phyloP scores from a whole-genome alignment of 2,797 vertebrate genomes.

The Acanthiza pusilla region DNA sequence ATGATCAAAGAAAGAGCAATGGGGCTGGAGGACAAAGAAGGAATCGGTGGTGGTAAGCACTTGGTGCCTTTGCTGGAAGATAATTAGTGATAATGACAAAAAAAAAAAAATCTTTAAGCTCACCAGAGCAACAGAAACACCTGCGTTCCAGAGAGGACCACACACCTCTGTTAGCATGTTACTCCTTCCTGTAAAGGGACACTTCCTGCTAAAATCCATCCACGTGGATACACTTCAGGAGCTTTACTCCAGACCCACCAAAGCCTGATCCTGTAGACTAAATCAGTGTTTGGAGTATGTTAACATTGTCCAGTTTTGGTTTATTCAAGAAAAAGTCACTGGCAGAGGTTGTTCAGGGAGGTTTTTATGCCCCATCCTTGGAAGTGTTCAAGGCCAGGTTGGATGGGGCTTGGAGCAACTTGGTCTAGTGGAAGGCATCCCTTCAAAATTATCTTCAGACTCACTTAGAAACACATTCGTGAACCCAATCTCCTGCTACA shows the following conservation, averaged over 20 bases:
- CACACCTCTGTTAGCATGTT: neutral
- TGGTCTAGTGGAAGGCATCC: neutral
- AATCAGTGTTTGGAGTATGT: neutral
- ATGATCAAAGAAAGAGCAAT: neutral
- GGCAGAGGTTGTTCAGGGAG: neutral
- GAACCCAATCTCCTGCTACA: neutral
- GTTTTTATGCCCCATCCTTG: neutral
- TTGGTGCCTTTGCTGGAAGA: neutral
- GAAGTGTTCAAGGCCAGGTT: neutral
- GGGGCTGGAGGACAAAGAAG: neutral
- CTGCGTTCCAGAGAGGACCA: neutral
- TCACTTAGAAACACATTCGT: neutral
- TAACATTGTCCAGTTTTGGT: neutral
- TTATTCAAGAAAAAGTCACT: neutral
- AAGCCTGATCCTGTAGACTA: rapidly evolving
- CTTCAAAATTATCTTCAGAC: neutral
- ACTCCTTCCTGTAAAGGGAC: neutral
- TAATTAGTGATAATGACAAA: neutral
- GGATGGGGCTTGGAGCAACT: neutral
- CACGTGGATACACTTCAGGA: neutral
- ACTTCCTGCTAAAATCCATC: neutral
- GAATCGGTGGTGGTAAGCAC: neutral
- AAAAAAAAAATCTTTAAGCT: neutral
- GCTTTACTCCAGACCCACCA: neutral
- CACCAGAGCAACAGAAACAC: neutral